A percentile compares a stretch with the other conserved stretches of the same genome.
Conservation (phyloP, 2,113 vertebrate species). For the Perognathus longimembris region DNA sequence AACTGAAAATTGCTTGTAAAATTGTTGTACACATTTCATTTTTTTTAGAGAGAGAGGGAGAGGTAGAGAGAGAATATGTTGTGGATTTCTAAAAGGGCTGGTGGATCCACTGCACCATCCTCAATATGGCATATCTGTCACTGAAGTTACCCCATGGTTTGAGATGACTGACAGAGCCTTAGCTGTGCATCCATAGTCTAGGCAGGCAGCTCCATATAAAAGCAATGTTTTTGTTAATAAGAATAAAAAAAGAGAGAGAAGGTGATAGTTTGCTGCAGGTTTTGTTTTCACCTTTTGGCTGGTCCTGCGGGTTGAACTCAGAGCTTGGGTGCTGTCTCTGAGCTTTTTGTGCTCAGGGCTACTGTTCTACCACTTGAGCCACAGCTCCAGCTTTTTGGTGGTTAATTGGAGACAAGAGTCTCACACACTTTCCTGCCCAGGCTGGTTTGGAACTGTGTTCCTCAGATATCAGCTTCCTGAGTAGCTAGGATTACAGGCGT, state of each 20-base stretch:
- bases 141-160: neutral
- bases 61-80: neutral
- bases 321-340: too few relatives aligned
- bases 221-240: slow-evolving; percentile 22
- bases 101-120: neutral
- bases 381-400: too few relatives aligned
- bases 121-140: neutral
- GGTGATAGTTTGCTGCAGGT: neutral
- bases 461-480: too few relatives aligned
- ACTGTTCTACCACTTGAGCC: too few relatives aligned
- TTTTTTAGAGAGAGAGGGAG: neutral
- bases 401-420: too few relatives aligned
- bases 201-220: neutral
- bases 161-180: neutral
- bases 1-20: neutral
- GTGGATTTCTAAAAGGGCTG: neutral
- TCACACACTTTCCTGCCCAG: too few relatives aligned
- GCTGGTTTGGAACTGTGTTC: too few relatives aligned
- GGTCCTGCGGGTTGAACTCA: too few relatives aligned
- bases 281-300: too few relatives aligned
- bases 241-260: neutral
- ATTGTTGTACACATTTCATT: neutral
- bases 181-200: neutral
- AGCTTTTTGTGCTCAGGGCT: too few relatives aligned
- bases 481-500: too few relatives aligned